Conservation (phyloP, 2,888 invertebrate species). For the Aproaerema taeniolella region DNA sequence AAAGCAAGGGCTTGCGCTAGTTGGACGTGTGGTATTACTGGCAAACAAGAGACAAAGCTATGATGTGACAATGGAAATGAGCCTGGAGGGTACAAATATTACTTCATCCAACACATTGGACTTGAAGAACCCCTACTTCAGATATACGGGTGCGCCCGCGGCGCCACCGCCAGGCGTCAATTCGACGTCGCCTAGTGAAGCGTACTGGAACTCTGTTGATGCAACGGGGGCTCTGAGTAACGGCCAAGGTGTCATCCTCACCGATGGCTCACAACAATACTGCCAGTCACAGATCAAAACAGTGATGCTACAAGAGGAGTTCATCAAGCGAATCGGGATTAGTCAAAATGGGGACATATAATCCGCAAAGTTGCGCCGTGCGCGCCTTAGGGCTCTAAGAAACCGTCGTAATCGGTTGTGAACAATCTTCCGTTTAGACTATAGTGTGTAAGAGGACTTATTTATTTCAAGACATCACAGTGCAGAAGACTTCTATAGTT, state of each 20-base stretch:
- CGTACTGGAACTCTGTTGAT: constrained; percentile 92
- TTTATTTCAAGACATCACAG: constrained; percentile 73
- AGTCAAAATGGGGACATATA: constrained; percentile 76
- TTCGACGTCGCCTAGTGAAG: constrained; percentile 94
- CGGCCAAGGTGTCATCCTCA: constrained; percentile 61
- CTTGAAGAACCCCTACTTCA: constrained; percentile 98
- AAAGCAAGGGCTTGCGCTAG: constrained; percentile 94
- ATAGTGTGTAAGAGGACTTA: constrained; percentile 71
- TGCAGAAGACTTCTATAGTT: constrained; percentile 35
- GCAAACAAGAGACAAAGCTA: constrained; percentile 99
- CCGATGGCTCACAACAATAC: constrained; percentile 62
- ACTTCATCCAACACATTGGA: constrained; percentile 95
- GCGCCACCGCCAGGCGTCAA: constrained; percentile 95
- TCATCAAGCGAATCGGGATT: constrained; percentile 72
- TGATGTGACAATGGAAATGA: constrained; percentile 97
- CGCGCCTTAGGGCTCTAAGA: constrained; percentile 70
- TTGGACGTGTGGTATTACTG: constrained; percentile 90
- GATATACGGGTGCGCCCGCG: constrained; percentile 95
- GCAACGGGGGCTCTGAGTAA: constrained; percentile 78
- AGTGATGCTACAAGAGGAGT: constrained; percentile 73
- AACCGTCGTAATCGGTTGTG: constrained; percentile 74
- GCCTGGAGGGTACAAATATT: constrained; percentile 91
- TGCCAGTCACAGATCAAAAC: constrained; percentile 68
- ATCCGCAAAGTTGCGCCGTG: constrained; percentile 69
- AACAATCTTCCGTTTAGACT: constrained; percentile 68